phyloP scores from a whole-genome alignment of 2,888 invertebrate species.

The Odontocolon sp. region DNA sequence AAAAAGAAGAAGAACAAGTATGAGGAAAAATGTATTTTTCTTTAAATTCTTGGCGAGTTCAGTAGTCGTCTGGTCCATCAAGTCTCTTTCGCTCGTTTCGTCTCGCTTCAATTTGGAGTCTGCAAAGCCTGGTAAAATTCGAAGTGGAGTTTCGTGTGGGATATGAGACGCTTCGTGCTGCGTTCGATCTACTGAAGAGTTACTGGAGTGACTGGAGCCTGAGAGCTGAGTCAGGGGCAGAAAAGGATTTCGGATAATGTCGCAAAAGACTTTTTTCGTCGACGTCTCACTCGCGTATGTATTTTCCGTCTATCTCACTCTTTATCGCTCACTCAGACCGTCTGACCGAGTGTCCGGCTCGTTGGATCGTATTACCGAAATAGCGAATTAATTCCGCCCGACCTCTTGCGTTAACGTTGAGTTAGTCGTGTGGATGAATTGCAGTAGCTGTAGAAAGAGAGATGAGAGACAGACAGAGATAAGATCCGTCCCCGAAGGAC shows the following conservation, averaged over 20 bases:
- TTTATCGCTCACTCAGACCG: constrained; percentile 21
- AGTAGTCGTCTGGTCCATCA: constrained; percentile 39
- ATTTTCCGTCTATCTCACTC: neutral
- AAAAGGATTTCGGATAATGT: no score
- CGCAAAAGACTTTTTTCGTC: neutral
- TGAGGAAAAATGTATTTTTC: constrained; percentile 18
- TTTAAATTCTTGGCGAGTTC: constrained; percentile 20
- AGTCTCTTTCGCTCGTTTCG: neutral
- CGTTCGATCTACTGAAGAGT: no score
- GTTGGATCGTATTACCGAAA: constrained; percentile 46
- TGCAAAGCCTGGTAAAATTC: neutral
- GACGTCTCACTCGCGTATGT: neutral
- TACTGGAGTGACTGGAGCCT: no score
- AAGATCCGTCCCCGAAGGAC: constrained; percentile 54
- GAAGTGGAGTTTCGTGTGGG: no score
- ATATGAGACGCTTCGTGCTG: no score
- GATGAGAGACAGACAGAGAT: constrained; percentile 36
- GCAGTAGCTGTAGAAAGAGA: neutral
- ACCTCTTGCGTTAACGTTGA: constrained; percentile 29
- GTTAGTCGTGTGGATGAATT: constrained; percentile 21
- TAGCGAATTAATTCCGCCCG: constrained; percentile 42
- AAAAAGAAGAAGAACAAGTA: constrained; percentile 15
- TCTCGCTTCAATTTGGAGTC: neutral
- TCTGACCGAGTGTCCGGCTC: constrained; percentile 16
- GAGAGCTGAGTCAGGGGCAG: no score